These are phyloP conservation scores for Germaria angustata DNA, from an alignment of 2,888 invertebrate genomes.

Conservation along the genomic window DNA sequence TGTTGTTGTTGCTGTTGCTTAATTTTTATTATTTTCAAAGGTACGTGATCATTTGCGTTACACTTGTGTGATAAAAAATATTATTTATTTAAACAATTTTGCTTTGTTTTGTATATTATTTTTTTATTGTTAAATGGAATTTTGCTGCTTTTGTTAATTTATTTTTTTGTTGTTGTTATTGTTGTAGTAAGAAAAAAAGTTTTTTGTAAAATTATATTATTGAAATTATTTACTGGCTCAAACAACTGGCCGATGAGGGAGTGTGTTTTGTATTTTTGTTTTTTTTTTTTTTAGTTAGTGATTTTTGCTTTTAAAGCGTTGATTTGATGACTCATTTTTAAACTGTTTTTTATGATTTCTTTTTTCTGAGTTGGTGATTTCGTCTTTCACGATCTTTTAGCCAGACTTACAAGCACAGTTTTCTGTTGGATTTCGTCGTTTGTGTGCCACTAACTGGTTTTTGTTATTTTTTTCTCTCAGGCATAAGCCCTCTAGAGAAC, in stretches of 20 bases:
- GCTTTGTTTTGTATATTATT: neutral
- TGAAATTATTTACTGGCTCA: conserved; percentile 18
- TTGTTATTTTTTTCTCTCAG: neutral
- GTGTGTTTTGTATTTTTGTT: too few relatives aligned
- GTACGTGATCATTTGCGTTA: conserved; percentile 39
- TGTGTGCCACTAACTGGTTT: conserved; percentile 49
- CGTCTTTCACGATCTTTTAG: conserved; percentile 36
- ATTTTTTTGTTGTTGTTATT: neutral
- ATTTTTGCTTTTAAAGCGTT: neutral
- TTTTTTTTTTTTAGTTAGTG: conserved; percentile 1
- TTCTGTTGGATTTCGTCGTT: conserved; percentile 3
- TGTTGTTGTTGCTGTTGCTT: neutral
- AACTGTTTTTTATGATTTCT: neutral
- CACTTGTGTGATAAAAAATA: conserved; percentile 3
- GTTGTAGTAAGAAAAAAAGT: neutral
- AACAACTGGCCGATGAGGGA: neutral
- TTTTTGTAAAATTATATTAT: neutral
- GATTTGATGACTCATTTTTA: conserved; percentile 58
- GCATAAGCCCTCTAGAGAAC: conserved; percentile 30
- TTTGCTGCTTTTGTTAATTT: neutral
- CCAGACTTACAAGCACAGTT: too few relatives aligned
- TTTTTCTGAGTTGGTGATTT: too few relatives aligned
- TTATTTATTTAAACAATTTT: conserved; percentile 22
- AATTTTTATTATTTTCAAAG: neutral
- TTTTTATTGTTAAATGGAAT: conserved; percentile 1